A percentile compares a stretch with the other conserved stretches of the same genome.
phyloP scores from a whole-genome alignment of 2,888 invertebrate genomes.

The Eristalinus sepulchralis region DNA sequence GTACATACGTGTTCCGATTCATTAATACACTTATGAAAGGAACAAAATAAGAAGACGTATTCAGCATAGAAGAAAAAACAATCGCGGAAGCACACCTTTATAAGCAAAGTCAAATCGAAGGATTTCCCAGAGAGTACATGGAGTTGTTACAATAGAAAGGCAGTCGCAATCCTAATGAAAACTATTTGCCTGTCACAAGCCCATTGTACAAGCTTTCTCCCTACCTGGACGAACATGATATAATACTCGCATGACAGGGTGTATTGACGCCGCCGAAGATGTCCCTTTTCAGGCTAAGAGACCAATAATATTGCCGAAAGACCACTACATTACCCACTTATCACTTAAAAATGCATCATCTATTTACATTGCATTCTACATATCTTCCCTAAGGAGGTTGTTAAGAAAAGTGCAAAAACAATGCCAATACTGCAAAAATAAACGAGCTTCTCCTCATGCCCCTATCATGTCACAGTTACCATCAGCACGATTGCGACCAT shows the following conservation, averaged over 20 bases:
- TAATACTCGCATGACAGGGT: no score
- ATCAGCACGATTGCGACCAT: no score
- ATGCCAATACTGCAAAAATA: no score
- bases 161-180: neutral
- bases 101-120: conserved; percentile 1
- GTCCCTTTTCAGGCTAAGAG: conserved; percentile 30
- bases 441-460: no score
- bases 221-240: conserved; percentile 20
- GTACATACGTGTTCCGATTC: neutral
- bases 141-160: neutral
- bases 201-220: conserved; percentile 16
- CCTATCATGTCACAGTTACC: no score
- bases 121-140: neutral
- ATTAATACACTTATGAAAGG: neutral
- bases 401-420: neutral
- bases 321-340: conserved; percentile 33
- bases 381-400: no score
- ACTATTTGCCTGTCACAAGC: neutral
- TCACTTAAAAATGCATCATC: neutral
- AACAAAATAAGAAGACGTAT: neutral
- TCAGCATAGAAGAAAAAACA: neutral
- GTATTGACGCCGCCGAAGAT: conserved; percentile 34
- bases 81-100: no score
- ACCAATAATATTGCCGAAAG: conserved; percentile 48
- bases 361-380: no score